Base-by-base conservation (phyloP, 2,797 vertebrate species). In the Cossypha caffra region DNA sequence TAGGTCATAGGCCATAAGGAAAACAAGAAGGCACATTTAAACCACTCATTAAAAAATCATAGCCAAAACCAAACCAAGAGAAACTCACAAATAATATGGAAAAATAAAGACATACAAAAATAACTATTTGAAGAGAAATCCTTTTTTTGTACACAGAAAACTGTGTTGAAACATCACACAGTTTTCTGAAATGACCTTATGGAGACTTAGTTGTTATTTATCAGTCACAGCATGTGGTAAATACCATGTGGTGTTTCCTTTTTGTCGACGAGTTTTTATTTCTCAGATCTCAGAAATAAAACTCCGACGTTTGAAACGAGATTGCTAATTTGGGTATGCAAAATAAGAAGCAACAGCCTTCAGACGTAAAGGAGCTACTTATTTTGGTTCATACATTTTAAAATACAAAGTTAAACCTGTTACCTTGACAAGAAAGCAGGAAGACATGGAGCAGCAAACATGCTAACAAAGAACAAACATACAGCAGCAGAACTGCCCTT, bases 1-100 rank as follows among this genome's bases (percentile, higher is more conserved):
- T 98, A 97, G 98, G 98, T 98, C 97, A 98, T 97, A 98, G 98
- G 97, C 97, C 97, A 98, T 97, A 98, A 98, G 98, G 96, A 98
- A 98, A 98, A 98, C 98, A 98, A 98, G 98, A 98, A 98, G 98
- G 98, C 98, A 98, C 98, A 98, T 98, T 98, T 98, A 98, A 98
- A 98, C 98, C 98, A 98, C 97, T 96, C 97, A 90, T 98, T 92
- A 95, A 97, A 95, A 97, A 97, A 97, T 94, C 97, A 98, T 97
- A 98, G 98, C 94, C 96, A 97, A 98, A 97, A 96, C 97, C 97
- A 97, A 97, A 98, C 97, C 96, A 98, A 97, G 94, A 97, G 97
- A 97, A 98, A 98, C 97, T 97, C 98, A 98, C 97, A 97, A 97
- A 96, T 96, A 98, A 96, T 97, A 97, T 96, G 94, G 91, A 90